phyloP scores from a whole-genome alignment of 2,113 vertebrate genomes.

The Sylvietta virens region DNA sequence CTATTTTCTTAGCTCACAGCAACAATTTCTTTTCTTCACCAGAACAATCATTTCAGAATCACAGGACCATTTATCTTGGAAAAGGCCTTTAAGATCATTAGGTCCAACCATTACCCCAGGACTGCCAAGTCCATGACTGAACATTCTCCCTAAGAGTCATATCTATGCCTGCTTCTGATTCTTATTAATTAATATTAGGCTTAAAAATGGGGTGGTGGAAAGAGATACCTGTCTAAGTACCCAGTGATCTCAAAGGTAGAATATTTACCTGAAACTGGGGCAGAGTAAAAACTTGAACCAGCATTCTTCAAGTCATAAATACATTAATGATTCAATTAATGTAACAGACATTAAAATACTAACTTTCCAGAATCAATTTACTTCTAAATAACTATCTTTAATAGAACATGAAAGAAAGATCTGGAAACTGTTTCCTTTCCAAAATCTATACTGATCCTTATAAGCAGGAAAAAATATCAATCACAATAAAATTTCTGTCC shows the following conservation, averaged over 20 bases:
- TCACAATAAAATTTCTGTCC: neutral
- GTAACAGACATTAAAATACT: neutral
- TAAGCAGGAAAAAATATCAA: neutral
- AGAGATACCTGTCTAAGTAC: neutral
- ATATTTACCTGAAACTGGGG: neutral
- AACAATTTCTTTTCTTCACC: neutral
- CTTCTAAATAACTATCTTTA: neutral
- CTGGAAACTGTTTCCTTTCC: neutral
- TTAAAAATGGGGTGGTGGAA: rapidly evolving
- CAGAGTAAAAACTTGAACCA: neutral
- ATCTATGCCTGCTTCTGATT: neutral
- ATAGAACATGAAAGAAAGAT: neutral
- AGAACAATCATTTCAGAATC: neutral
- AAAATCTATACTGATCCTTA: neutral
- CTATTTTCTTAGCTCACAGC: neutral
- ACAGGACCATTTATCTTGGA: neutral
- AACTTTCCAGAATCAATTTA: neutral
- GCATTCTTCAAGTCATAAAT: neutral
- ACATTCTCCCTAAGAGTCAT: neutral
- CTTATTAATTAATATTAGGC: neutral
- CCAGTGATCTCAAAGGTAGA: neutral
- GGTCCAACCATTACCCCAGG: neutral
- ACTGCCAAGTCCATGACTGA: neutral
- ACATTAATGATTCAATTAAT: neutral
- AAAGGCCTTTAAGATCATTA: neutral